Conservation (phyloP, 1,140 invertebrate species). For the Euura lappo region DNA sequence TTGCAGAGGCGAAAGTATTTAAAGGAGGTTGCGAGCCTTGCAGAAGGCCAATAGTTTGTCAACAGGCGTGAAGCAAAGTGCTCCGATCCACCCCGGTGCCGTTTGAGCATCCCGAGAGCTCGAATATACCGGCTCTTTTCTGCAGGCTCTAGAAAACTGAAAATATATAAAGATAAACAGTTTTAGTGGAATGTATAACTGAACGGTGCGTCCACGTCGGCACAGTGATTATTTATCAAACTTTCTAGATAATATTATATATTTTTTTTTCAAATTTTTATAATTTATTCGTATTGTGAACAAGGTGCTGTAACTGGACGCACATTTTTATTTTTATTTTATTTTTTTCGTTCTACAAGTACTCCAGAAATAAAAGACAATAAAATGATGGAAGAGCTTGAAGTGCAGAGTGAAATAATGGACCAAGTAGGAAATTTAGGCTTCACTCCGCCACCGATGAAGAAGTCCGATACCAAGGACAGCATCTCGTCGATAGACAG, state of each 20-base stretch:
- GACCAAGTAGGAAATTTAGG: conserved; percentile 49
- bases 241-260: too few relatives aligned
- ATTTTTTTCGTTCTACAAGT: neutral
- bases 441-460: conserved; percentile 58
- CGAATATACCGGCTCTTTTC: neutral
- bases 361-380: neutral
- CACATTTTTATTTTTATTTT: neutral
- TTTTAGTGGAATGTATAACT: neutral
- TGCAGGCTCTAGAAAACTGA: too few relatives aligned
- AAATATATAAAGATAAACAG: too few relatives aligned
- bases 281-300: too few relatives aligned
- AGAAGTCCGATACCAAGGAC: conserved; percentile 66
- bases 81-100: neutral
- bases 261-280: too few relatives aligned
- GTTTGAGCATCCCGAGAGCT: neutral
- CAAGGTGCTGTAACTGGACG: neutral
- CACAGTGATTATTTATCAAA: too few relatives aligned
- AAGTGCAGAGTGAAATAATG: conserved; percentile 44
- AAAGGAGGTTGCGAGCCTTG: conserved; percentile 47
- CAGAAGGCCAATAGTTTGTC: conserved; percentile 49
- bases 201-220: neutral
- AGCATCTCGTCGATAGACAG: conserved; percentile 71
- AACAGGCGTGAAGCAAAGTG: conserved; percentile 37
- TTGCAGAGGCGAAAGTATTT: conserved; percentile 50
- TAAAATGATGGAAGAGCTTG: conserved; percentile 44